Evolutionary conservation across 2,888 invertebrate species (phyloP).

Genomic region (Catocala sponsa): DNA sequence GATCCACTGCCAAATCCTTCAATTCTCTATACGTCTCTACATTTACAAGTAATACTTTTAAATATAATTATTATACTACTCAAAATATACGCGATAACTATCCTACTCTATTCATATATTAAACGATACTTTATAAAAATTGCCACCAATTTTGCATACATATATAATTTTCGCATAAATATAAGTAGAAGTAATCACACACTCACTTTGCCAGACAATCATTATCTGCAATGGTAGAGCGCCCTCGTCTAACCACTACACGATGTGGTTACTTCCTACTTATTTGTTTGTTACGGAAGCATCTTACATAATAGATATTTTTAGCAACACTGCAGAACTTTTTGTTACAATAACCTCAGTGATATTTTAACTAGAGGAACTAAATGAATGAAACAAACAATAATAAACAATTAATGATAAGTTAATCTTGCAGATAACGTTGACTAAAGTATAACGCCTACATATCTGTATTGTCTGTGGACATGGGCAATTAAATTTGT

Average conservation of each 20-base stretch:
- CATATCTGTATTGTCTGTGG: background rate
- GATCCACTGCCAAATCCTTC: no score
- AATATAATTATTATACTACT: no score
- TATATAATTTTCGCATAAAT: background rate
- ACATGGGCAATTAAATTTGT: background rate
- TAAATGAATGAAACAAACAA: constrained; percentile 1
- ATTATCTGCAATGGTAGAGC: constrained; percentile 30
- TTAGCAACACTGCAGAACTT: constrained; percentile 11
- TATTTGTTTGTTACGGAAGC: constrained; percentile 35
- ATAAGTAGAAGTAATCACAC: constrained; percentile 1
- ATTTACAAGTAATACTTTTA: no score
- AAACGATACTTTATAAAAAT: no score
- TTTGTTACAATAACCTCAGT: constrained; percentile 11
- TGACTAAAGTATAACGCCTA: background rate
- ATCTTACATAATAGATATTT: constrained; percentile 27
- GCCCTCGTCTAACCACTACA: constrained; percentile 20
- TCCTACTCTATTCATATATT: no score
- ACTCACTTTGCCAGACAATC: constrained; percentile 18
- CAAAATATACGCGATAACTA: no score
- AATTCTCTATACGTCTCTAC: no score
- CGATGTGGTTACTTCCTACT: constrained; percentile 34
- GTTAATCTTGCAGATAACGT: background rate
- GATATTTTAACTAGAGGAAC: constrained; percentile 3
- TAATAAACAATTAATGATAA: background rate
- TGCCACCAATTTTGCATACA: no score